A percentile compares a stretch with the other conserved stretches of the same genome.
phyloP scores from a whole-genome alignment of 2,797 vertebrate genomes.

The Hephaestus fuliginosus region DNA sequence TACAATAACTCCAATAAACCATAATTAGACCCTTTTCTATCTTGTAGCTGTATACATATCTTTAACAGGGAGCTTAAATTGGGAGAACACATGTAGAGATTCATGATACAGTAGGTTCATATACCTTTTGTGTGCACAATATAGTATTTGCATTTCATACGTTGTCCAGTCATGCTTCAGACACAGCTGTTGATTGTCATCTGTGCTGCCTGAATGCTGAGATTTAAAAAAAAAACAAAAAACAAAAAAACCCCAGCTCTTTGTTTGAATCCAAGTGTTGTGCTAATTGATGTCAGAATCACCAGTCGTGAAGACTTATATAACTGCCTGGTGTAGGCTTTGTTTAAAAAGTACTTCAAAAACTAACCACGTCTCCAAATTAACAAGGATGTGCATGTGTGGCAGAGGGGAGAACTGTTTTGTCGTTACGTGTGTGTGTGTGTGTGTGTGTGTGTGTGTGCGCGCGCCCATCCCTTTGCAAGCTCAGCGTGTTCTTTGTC shows the following conservation, averaged over 20 bases:
- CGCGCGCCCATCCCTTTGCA: neutral
- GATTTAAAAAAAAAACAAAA: neutral
- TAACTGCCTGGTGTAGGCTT: neutral
- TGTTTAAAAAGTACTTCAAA: neutral
- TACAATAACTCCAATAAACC: neutral
- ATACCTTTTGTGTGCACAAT: neutral
- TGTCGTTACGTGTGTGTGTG: neutral
- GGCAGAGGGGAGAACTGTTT: neutral
- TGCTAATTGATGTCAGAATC: conserved; percentile 11
- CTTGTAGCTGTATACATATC: neutral
- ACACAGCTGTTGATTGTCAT: neutral
- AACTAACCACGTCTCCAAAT: neutral
- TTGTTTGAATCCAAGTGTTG: neutral
- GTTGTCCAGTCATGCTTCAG: neutral
- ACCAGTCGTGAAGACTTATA: neutral
- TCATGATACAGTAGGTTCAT: no score
- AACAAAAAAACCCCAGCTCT: neutral
- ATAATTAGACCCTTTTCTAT: neutral
- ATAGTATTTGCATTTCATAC: neutral
- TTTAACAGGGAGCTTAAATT: neutral
- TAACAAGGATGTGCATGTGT: neutral
- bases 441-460: neutral
- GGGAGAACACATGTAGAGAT: neutral
- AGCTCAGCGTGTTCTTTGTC: conserved; percentile 36
- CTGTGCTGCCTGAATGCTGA: neutral